Evolutionary conservation across 2,888 invertebrate species (phyloP).

Genomic region (Ischnus inquisitorius): DNA sequence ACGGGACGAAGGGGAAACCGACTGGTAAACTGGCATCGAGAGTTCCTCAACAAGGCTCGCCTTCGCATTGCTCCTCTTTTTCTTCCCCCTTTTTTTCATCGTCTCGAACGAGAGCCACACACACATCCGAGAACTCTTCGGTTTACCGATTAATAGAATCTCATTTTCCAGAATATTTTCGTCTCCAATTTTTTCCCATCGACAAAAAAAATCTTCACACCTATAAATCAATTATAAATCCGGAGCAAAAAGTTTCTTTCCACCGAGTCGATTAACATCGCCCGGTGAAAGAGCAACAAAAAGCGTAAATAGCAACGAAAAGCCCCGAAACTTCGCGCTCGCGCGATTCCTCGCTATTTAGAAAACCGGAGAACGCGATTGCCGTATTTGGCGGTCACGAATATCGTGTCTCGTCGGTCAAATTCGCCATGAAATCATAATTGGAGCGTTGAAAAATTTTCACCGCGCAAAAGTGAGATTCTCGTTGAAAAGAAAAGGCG

Average conservation of each 20-base stretch:
- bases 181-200: constrained; percentile 17
- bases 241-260: not conserved
- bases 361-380: constrained; percentile 61
- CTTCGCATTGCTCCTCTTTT: constrained; percentile 71
- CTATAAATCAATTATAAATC: not conserved
- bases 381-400: constrained; percentile 54
- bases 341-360: constrained; percentile 62
- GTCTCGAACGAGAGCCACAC: constrained; percentile 53
- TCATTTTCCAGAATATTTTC: constrained; percentile 48
- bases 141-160: constrained; percentile 58
- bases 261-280: constrained; percentile 10
- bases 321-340: constrained; percentile 35
- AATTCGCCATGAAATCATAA: not conserved
- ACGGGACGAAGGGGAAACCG: constrained; percentile 81
- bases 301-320: not conserved
- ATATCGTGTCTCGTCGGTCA: constrained; percentile 20
- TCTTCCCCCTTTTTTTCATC: constrained; percentile 67
- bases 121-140: constrained; percentile 51
- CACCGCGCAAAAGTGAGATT: constrained; percentile 7
- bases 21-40: constrained; percentile 66
- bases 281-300: constrained; percentile 32
- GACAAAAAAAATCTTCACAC: not conserved
- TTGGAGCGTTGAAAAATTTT: constrained; percentile 61
- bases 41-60: constrained; percentile 49
- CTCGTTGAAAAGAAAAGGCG: not conserved